Base-by-base conservation (phyloP, 1,140 invertebrate genomes). In the Magallana ariakensis region DNA sequence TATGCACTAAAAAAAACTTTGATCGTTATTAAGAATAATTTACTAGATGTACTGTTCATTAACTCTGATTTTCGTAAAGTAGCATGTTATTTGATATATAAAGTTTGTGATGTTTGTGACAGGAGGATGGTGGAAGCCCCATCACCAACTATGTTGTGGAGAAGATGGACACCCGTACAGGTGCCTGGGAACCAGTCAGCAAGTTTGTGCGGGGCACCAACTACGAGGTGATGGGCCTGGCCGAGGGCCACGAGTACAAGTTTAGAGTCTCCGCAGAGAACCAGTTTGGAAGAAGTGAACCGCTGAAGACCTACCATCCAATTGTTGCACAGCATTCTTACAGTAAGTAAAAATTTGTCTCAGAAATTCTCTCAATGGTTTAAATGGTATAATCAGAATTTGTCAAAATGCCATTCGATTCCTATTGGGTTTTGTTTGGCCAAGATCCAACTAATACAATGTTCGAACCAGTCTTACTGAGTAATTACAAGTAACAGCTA, bases 101-200 rank as follows among this genome's bases (percentile, higher is more conserved):
- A 33, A 1, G 5, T 46, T 46, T 46, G 33, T 46, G 33, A 46
- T 46, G 33, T 46, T 46, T 46, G 33, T 46, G 1, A 15, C 94
- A 97, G 91, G 98, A 99, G 94, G 98, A 99, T 95, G 99, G 99
- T 89, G 99, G 99, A 80, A 98, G 97, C 85, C 98, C 98, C 10
- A 97, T 99, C 90, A 99, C 98, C 33, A 99, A 99, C 94, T 99
- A 99, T 94, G 96, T 99, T 81, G 97, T 99, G 8, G 99, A 99
- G 94, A 99, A 98, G 95, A 98, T 99, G 80, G 99, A 99, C 95
- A 97, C 97, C 89, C 96, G 96, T 13, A 98, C 97, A 46, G 98
- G 98, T 57, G 95, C 95, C 83, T 99, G 98, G 99, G 96, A 97
- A 11, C 98, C 98, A 94, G 96, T 98, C 8, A 98, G 97, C 92